Evolutionary conservation across 2,113 vertebrate species (phyloP).

Genomic region (Cyanistes caeruleus): DNA sequence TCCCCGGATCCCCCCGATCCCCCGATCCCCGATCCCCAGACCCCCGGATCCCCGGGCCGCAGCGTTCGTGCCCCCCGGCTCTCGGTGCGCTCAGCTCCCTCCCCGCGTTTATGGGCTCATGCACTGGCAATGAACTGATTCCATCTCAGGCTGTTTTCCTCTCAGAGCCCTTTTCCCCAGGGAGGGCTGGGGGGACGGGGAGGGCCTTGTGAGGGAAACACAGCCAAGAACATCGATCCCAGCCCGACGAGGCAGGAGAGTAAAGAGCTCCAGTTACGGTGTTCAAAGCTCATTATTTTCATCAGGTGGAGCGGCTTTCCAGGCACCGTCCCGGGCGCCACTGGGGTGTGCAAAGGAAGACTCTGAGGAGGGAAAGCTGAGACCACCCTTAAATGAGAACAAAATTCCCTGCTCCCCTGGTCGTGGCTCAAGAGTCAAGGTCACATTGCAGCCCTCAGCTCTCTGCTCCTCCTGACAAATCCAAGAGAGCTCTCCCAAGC

Average conservation of each 20-base stretch:
- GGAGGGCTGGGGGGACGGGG: neutral
- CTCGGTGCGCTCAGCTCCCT: neutral
- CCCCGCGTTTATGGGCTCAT: neutral
- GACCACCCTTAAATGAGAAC: neutral
- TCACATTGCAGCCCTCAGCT: neutral
- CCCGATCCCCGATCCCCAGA: too few relatives aligned
- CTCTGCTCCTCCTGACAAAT: neutral
- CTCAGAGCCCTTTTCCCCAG: neutral
- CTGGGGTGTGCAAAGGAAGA: neutral
- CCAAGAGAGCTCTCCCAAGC: neutral
- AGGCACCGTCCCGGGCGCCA: neutral
- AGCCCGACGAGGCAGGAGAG: neutral
- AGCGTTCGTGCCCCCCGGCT: neutral
- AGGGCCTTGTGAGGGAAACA: neutral
- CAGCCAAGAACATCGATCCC: neutral
- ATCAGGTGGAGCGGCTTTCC: neutral
- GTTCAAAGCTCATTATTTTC: constrained; percentile 6
- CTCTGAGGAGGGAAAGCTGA: neutral
- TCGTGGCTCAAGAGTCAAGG: neutral
- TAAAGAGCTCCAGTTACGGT: neutral
- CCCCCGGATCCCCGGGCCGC: neutral
- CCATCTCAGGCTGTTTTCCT: constrained; percentile 21
- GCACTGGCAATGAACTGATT: constrained; percentile 52
- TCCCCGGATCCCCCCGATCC: too few relatives aligned
- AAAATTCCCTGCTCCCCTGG: neutral